These are phyloP conservation scores for Wiebesia pumilae DNA, from an alignment of 1,140 invertebrate species.

Conservation along the genomic window DNA sequence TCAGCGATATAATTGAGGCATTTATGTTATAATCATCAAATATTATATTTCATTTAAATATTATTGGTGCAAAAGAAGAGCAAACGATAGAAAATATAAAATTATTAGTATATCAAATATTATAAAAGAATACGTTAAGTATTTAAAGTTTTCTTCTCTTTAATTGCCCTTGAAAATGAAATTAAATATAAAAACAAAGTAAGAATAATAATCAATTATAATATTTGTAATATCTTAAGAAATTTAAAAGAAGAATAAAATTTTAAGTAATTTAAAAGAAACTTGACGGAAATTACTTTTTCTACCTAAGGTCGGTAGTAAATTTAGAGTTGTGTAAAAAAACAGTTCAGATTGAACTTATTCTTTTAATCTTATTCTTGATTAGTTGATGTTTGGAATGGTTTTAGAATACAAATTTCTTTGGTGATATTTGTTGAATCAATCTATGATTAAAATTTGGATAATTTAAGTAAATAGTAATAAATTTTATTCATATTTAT, in stretches of 20 bases:
- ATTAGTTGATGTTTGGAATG: not conserved
- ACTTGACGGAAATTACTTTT: not conserved
- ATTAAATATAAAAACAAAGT: not conserved
- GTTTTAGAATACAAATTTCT: conserved; percentile 16
- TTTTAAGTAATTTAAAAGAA: not conserved
- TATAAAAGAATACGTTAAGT: not conserved
- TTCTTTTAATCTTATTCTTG: not conserved
- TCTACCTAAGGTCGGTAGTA: not conserved
- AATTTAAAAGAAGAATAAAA: not conserved
- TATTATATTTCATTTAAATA: too few species aligned
- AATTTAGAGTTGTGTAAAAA: not conserved
- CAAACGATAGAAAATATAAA: not conserved
- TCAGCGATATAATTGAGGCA: too few species aligned
- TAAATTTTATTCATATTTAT: conserved; percentile 4
- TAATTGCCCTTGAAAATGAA: too few species aligned
- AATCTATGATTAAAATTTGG: not conserved
- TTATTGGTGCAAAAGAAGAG: not conserved
- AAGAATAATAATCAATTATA: not conserved
- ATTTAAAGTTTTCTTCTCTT: conserved; percentile 1
- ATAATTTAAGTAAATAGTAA: not conserved
- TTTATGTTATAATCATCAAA: not conserved
- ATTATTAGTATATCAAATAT: not conserved
- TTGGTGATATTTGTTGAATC: not conserved
- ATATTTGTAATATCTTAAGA: not conserved
- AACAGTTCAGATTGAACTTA: not conserved